Conservation (phyloP, 2,888 invertebrate genomes). For the Operophtera brumata region DNA sequence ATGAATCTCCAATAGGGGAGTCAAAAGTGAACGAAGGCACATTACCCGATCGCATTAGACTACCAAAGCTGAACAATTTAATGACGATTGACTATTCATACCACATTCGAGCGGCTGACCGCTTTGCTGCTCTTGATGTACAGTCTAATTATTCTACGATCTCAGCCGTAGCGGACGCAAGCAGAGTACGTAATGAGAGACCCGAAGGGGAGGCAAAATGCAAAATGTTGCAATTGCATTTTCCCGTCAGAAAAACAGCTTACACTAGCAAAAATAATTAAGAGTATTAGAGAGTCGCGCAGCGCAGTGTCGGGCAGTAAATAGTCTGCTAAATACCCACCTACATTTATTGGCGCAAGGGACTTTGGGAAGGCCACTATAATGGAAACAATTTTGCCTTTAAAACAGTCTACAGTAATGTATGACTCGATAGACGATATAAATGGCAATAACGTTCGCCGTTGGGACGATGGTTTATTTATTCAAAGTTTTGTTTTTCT, state of each 20-base stretch:
- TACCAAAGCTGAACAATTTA: constrained; percentile 79
- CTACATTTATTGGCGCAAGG: constrained; percentile 75
- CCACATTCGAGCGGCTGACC: constrained; percentile 76
- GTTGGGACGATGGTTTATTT: constrained; percentile 15
- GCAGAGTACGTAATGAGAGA: constrained; percentile 71
- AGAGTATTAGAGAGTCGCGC: constrained; percentile 76
- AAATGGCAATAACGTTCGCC: constrained; percentile 20
- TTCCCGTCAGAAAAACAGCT: constrained; percentile 78
- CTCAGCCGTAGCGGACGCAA: constrained; percentile 70
- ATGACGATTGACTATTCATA: constrained; percentile 80
- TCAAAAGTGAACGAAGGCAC: constrained; percentile 36
- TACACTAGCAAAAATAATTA: constrained; percentile 79
- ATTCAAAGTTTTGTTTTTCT: constrained; percentile 1
- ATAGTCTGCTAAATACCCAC: constrained; percentile 77
- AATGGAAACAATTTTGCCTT: constrained; percentile 75
- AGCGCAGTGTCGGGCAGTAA: constrained; percentile 74
- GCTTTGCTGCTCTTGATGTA: constrained; percentile 77
- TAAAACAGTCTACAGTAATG: constrained; percentile 60
- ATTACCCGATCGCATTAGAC: constrained; percentile 65
- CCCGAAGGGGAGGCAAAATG: constrained; percentile 55
- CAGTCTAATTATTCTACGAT: constrained; percentile 77
- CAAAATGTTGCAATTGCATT: constrained; percentile 78
- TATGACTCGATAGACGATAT: constrained; percentile 37
- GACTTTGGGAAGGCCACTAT: constrained; percentile 62
- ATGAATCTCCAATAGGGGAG: constrained; percentile 24